A percentile compares a stretch with the other conserved stretches of the same genome.
These are phyloP conservation scores for Brachypteracias leptosomus DNA, from an alignment of 2,113 vertebrate species.

Conservation along the genomic window DNA sequence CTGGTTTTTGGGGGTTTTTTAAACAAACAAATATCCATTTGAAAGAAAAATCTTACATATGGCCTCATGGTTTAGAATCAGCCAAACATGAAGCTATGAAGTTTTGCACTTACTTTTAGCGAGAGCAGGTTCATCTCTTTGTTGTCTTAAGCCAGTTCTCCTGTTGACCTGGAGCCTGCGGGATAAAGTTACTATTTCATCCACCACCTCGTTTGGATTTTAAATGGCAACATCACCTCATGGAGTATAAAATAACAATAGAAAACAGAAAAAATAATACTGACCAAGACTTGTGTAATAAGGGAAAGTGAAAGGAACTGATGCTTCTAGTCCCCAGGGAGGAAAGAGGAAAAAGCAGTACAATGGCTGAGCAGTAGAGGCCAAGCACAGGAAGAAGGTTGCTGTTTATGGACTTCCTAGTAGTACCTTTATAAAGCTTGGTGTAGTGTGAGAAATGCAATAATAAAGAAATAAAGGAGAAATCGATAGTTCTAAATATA, in stretches of 20 bases:
- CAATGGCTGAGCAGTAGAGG: neutral
- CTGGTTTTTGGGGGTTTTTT: neutral
- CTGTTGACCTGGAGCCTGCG: accelerated
- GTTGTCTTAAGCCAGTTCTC: neutral
- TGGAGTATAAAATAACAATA: neutral
- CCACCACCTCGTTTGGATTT: neutral
- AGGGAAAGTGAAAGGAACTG: conserved; percentile 45
- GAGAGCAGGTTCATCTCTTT: neutral
- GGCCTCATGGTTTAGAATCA: neutral
- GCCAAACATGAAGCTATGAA: neutral
- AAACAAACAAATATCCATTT: neutral
- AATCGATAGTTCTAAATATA: neutral
- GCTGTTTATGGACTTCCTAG: conserved; percentile 31
- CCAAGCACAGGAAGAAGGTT: neutral
- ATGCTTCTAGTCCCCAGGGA: neutral
- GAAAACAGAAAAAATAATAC: neutral
- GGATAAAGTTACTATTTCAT: conserved; percentile 10
- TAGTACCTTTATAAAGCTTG: neutral
- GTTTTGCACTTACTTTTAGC: neutral
- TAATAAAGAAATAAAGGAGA: neutral
- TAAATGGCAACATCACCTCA: neutral
- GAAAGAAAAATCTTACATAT: neutral
- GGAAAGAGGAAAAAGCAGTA: conserved; percentile 9
- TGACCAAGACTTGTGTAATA: neutral
- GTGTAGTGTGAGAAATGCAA: neutral